These are phyloP conservation scores for Pseudochirops cupreus DNA, from an alignment of 2,797 vertebrate genomes.

Conservation along the genomic window DNA sequence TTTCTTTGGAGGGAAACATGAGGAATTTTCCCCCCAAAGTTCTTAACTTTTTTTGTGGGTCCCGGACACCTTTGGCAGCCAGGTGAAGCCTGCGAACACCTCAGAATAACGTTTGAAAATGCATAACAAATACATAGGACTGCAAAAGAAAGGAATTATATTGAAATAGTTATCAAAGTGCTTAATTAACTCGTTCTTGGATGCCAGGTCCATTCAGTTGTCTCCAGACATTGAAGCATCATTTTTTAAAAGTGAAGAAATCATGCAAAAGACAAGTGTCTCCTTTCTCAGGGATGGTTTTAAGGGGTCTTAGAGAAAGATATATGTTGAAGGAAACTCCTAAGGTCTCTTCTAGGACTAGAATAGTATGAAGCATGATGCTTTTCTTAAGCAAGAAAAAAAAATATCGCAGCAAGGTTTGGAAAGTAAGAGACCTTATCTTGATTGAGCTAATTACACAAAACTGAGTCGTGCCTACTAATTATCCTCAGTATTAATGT, in stretches of 20 bases:
- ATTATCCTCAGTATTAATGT: not conserved
- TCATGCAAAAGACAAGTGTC: not conserved
- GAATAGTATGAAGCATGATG: not conserved
- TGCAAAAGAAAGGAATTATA: not conserved
- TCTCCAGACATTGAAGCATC: not conserved
- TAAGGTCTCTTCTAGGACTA: not conserved
- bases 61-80: not conserved
- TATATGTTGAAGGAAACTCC: not conserved
- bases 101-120: not conserved
- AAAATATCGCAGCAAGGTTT: not conserved
- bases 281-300: not conserved
- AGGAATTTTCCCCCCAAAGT: conserved; percentile 26
- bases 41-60: not conserved
- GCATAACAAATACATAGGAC: not conserved
- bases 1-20: conserved; percentile 42
- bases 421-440: not conserved
- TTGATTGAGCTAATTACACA: not conserved
- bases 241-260: conserved; percentile 1
- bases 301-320: conserved; percentile 1
- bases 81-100: not conserved
- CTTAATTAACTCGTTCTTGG: not conserved
- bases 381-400: not conserved
- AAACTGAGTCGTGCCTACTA: not conserved
- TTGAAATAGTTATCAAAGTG: not conserved
- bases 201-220: not conserved